Evolutionary conservation across 2,888 invertebrate genomes (phyloP).

Genomic region (Amphipyra tragopoginis): DNA sequence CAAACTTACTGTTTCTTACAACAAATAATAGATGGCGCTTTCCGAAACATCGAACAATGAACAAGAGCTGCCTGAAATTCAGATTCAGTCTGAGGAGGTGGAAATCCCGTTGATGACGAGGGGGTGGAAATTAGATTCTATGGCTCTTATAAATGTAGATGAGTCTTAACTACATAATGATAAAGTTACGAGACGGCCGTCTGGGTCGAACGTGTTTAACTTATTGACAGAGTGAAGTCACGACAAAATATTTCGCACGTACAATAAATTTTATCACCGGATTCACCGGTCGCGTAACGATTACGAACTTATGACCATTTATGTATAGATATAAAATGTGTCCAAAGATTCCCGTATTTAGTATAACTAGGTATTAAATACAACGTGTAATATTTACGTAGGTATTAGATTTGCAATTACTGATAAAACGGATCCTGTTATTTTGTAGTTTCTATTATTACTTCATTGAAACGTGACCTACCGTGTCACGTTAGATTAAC

Average conservation of each 20-base stretch:
- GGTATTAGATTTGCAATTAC: not conserved
- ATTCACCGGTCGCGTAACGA: no score
- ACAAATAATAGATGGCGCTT: slow-evolving; percentile 35
- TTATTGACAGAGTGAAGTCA: not conserved
- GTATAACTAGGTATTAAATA: not conserved
- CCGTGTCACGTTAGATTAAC: not conserved
- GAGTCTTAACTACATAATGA: slow-evolving; percentile 23
- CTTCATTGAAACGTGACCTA: not conserved
- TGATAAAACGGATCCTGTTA: not conserved
- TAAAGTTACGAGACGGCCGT: slow-evolving; percentile 21
- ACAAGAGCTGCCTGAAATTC: not conserved
- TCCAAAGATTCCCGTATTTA: not conserved
- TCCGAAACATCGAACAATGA: not conserved
- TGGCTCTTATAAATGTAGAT: slow-evolving; percentile 26
- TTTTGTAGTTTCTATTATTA: not conserved
- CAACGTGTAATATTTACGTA: no score
- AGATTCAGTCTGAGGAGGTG: not conserved
- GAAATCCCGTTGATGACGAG: slow-evolving; percentile 17
- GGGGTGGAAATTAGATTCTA: slow-evolving; percentile 14
- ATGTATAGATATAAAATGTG: not conserved
- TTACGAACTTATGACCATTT: no score
- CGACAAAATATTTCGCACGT: not conserved
- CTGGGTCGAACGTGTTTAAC: slow-evolving; percentile 30
- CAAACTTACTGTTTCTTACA: no score
- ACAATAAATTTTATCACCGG: no score